These are phyloP conservation scores for Pollenia angustigena DNA, from an alignment of 2,888 invertebrate genomes.

Conservation along the genomic window DNA sequence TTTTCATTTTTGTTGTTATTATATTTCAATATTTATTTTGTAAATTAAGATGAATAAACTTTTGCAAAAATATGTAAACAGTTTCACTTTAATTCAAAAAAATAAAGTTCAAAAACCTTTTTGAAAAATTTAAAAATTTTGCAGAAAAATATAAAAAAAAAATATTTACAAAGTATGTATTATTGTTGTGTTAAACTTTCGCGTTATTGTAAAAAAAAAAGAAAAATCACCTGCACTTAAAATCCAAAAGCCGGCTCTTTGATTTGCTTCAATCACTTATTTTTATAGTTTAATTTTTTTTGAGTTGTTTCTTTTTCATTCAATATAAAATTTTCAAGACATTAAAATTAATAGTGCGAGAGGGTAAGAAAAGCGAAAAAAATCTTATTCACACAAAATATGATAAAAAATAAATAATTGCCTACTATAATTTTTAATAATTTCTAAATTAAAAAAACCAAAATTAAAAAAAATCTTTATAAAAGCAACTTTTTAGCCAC, in stretches of 20 bases:
- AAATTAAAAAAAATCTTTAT: neutral
- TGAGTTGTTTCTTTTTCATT: neutral
- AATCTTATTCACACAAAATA: neutral
- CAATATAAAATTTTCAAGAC: neutral
- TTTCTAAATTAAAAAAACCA: neutral
- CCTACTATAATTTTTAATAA: neutral
- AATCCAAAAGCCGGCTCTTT: slow-evolving; percentile 57
- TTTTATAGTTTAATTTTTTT: slow-evolving; percentile 18
- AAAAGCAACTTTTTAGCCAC: too few relatives aligned
- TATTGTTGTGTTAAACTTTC: slow-evolving; percentile 42
- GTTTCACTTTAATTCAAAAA: slow-evolving; percentile 62
- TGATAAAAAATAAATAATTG: neutral
- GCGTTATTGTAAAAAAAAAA: slow-evolving; percentile 27
- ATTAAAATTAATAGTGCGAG: slow-evolving; percentile 37
- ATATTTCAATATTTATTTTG: slow-evolving; percentile 36
- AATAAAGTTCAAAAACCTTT: slow-evolving; percentile 66
- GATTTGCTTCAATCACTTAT: slow-evolving; percentile 22
- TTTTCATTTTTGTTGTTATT: neutral
- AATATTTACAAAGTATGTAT: slow-evolving; percentile 16
- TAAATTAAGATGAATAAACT: slow-evolving; percentile 70
- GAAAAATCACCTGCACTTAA: slow-evolving; percentile 49
- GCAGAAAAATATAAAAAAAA: slow-evolving; percentile 39
- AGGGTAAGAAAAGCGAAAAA: neutral
- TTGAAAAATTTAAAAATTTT: slow-evolving; percentile 40
- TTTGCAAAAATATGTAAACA: slow-evolving; percentile 51